Base-by-base conservation (phyloP, 2,113 vertebrate genomes). In the Microcebus tavaratra region DNA sequence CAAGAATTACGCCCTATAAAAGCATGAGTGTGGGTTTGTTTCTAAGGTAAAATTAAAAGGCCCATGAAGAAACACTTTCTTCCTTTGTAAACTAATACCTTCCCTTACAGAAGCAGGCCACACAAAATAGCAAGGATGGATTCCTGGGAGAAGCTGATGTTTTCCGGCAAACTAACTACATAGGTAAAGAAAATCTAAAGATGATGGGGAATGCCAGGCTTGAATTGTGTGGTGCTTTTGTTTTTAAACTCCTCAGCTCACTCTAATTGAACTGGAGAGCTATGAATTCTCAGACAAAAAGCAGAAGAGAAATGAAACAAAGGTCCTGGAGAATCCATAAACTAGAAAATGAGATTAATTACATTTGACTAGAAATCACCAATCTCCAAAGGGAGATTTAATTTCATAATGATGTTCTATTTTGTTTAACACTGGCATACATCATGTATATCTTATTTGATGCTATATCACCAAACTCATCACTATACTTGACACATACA, bases 271-370 rank as follows among this genome's bases (percentile, higher is more conserved):
- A 97, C 39, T 85, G 27, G 53, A 94, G 68, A 92, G 45, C 39
- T 92, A 96, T 92, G 53, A 84, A 70, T 87, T 87, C 76, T 87
- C 95, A 96, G 65, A 95, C 42, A 75, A 84, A 97, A 88, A 39
- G 23, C 90, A 97, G 68, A 91, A 76, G n/a, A 95, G 14, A 88
- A 95, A 94, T 93, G 70, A 96, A 94, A 84, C 20, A 42, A 91
- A 95, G 25, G 72, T 94, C 94, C 57, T 90, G n/a, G 36, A 96
- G 85, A 78, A 6, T 85, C 78, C 87, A 96, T 21, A 84, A 96
- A 92, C 5, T 88, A 94, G 61, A 95, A 95, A 96, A 95, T 59
- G 80, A 93, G 45, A 29, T 90, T 95, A 96, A 95, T 96, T 79
- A 79, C 27, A 93, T 92, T 96, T 95, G 53, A 91, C 39, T 70